Evolutionary conservation across 2,113 vertebrate genomes (phyloP), one percentile per base, ranked within the genome.

Genomic region (Vidua chalybeata): DNA sequence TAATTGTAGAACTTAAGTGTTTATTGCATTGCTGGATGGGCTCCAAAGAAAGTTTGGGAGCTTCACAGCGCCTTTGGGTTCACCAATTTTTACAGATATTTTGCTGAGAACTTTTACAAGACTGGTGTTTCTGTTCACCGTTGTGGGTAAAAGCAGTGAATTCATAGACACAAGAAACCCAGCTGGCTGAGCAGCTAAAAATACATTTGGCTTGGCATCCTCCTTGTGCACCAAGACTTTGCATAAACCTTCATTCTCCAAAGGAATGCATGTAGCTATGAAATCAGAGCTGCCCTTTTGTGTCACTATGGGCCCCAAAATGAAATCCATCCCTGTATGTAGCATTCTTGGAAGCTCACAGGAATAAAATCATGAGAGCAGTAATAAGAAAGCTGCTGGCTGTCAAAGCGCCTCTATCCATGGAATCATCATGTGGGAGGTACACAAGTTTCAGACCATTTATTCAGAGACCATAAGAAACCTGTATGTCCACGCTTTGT

Each of bases 191-290:
- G 86, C 51, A 90, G 90, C 86, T 96, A 94, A 97, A 97, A 95
- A 95, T 95, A 97, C 88, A 89, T 90, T 97, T 95, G 94, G 83
- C 80, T 96, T 97, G 95, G 94, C 89, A 84, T 93, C 43, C 72
- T 94, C 86, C 89, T 94, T 90, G 33, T 89, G 76, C 89, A 97
- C 72, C 93, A 95, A 93, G 83, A 67, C 80, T 95, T 90, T 78
- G 54, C 86, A 94, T 67, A 92, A 95, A 86, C 93, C 83, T 93
- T 93, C 49, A 19, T 95, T 92, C 90, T 94, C 89, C 56, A 27
- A 87, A 87, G 63, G 66, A 96, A 93, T 67, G 52, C 37, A 23
- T 71, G 77, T 64, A 84, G 45, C 93, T 75, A 81, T 89, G 96
- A 95, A 97, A 94, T 94, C 91, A 97, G 94, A 97, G 79, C 83